Conservation (phyloP, 2,888 invertebrate species). For the Drosophila pseudotalamancana region DNA sequence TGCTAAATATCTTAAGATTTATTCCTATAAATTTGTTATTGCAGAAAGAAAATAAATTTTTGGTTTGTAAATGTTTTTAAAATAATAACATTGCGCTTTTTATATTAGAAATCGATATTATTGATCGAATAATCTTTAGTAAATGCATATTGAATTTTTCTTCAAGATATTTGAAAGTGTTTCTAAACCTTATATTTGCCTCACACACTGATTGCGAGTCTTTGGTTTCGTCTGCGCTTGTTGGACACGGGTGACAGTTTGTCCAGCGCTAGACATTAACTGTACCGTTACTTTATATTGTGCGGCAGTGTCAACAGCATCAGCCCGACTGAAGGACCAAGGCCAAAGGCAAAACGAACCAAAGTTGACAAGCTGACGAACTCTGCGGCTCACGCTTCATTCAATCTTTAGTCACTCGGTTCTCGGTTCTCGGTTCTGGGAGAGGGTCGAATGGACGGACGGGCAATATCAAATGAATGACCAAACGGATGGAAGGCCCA, state of each 20-base stretch:
- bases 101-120: too few species aligned
- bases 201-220: not conserved
- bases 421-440: not conserved
- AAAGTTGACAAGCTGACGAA: slow-evolving; percentile 64
- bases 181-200: slow-evolving; percentile 13
- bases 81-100: too few species aligned
- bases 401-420: slow-evolving; percentile 66
- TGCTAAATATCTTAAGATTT: too few species aligned
- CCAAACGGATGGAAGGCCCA: slow-evolving; percentile 33
- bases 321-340: slow-evolving; percentile 34
- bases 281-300: slow-evolving; percentile 72
- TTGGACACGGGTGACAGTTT: slow-evolving; percentile 74
- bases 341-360: slow-evolving; percentile 35
- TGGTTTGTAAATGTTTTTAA: too few species aligned
- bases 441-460: slow-evolving; percentile 1
- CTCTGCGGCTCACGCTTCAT: slow-evolving; percentile 60
- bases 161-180: slow-evolving; percentile 14
- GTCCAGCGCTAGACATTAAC: slow-evolving; percentile 68
- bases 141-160: too few species aligned
- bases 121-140: too few species aligned
- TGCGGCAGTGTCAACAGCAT: slow-evolving; percentile 79
- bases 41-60: too few species aligned
- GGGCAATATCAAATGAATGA: slow-evolving; percentile 39
- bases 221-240: slow-evolving; percentile 55
- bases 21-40: too few species aligned